Base-by-base conservation (phyloP, 2,888 invertebrate genomes). In the Orthosia gracilis region DNA sequence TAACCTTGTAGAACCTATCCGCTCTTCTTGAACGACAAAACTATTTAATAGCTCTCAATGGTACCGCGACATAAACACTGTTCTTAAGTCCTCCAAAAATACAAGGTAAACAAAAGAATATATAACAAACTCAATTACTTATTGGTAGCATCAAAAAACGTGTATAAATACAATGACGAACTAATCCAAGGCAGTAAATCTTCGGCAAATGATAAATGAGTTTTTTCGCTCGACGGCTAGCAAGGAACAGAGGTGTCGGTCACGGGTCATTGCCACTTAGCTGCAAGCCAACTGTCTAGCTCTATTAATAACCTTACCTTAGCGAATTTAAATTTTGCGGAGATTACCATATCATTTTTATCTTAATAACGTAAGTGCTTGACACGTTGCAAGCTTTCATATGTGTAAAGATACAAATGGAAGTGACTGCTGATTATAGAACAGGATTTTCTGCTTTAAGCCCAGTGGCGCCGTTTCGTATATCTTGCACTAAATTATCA, bases 241-340 rank as follows among this genome's bases (percentile, higher is more conserved):
- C 50, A 26, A 18, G 23, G 13, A 23, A 5, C 52, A 23, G 68
- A 77, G 73, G 70, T 74, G 75, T 69, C 50, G 71, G 73, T 72
- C 65, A 78, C 50, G 63, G 78, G 85, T 85, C 84, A 84, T 75
- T 82, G 84, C 85, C 80, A 80, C 63, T 70, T 62, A 74, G 69
- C 68, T 31, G 58, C 73, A 66, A 54, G 62, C 58, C 82, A 79
- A 69, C 82, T 79, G 74, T 57, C 73, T 84, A 80, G 69, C 77
- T 74, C 78, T 83, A 80, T 78, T 64, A 84, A 83, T 81, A 78
- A 71, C 67, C 59, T 58, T 55, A 81, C 82, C 69, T 81, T 63
- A 57, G 68, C 50, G 63, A 69, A 70, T 94, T 71, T 49, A 69
- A 64, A 82, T 78, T 73, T 71, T 40, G 62, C 65, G 50, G 62